Base-by-base conservation (phyloP, 2,113 vertebrate genomes). In the Nicator chloris region DNA sequence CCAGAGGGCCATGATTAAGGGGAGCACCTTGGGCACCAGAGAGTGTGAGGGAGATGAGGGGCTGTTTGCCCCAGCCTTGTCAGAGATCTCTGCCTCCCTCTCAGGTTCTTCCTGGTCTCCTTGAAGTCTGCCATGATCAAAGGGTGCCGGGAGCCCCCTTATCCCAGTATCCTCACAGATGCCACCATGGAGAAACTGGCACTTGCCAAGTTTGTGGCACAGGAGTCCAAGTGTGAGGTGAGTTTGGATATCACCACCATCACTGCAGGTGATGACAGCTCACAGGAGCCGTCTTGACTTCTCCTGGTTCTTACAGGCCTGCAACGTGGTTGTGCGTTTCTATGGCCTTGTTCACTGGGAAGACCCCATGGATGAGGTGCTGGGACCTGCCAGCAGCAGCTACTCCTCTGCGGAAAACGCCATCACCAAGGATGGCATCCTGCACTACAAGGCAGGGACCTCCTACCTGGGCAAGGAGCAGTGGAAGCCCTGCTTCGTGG, bases 281-380 rank as follows among this genome's bases (percentile, higher is more conserved):
- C 42, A 0, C 0, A 0, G 54, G 60, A 50, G 7, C 60, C 65
- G n/a, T n/a, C 15, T 40, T 91, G 76, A 82, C 37, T 27, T 7
- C 47, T 59, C 37, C 23, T 20, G 6, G 4, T 70, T 19, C 21
- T 30, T 11, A 0, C 94, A 99, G 99, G 98, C 98, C 2, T 97
- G 98, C 0, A 94, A 98, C 0, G 98, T 99, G 53, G 97, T 96
- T 0, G 98, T 99, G 69, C 96, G 97, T 15, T 98, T 99, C 91
- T 99, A 99, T 0, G 99, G 99, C 66, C 98, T 99, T 3, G 96
- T 99, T 51, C 99, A 99, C 97, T 99, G 99, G 99, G 99, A 99
- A 33, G 99, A 99, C 97, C 99, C 99, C 39, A 92, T 98, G 98
- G 99, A 99, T 0, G 97, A 98, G 82, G 73, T 89, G 1, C 66